Conservation (phyloP, 1,140 invertebrate genomes). For the Scylla paramamosain region DNA sequence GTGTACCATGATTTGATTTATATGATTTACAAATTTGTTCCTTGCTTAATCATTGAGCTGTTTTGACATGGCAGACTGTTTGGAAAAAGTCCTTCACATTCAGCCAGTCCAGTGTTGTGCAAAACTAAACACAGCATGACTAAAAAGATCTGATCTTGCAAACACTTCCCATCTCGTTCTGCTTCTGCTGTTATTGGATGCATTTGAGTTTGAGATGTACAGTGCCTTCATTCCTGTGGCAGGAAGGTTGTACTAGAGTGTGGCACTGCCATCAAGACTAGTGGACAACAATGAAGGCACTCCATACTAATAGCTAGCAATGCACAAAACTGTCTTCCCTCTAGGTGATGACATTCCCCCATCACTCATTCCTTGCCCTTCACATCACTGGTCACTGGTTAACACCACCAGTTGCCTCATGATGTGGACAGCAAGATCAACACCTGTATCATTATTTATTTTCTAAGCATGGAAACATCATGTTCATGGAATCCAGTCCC, state of each 20-base stretch:
- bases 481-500: background rate
- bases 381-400: no score
- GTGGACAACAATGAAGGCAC: background rate
- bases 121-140: conserved; percentile 9
- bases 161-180: background rate
- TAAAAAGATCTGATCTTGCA: background rate
- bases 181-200: background rate
- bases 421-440: no score
- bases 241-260: background rate
- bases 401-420: no score
- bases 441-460: background rate
- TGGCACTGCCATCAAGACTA: background rate
- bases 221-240: background rate
- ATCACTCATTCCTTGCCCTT: no score
- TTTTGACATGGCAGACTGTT: no score
- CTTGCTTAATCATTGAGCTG: no score
- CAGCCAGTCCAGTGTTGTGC: conserved; percentile 2
- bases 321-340: no score
- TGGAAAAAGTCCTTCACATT: background rate
- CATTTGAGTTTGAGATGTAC: background rate
- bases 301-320: background rate
- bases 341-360: no score
- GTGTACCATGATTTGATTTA: no score
- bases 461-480: background rate
- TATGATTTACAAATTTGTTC: no score